Conservation (phyloP, 2,797 vertebrate species). For the Taeniopygia guttata region DNA sequence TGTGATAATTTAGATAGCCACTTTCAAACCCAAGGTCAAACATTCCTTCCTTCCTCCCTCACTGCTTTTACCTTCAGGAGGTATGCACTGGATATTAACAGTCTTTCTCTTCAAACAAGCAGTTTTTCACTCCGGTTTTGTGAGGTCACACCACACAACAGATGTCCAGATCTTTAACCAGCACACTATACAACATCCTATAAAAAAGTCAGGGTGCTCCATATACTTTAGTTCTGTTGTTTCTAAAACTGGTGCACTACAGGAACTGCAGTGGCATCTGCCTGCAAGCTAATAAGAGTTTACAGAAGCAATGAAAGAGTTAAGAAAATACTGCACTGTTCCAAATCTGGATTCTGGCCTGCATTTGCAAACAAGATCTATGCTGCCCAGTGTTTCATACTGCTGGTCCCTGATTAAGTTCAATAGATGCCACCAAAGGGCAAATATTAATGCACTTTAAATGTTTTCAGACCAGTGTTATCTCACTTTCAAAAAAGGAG, state of each 20-base stretch:
- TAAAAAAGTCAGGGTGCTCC: neutral
- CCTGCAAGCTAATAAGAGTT: neutral
- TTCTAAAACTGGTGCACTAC: neutral
- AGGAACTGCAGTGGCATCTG: neutral
- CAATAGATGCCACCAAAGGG: neutral
- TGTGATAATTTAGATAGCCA: neutral
- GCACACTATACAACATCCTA: neutral
- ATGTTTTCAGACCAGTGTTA: neutral
- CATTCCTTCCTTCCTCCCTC: neutral
- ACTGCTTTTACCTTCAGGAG: neutral
- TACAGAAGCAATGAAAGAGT: neutral
- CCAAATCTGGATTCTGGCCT: neutral
- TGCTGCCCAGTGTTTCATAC: neutral
- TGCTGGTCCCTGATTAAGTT: neutral
- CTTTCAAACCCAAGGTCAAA: slow-evolving; percentile 25
- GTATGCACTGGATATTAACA: neutral
- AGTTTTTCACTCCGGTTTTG: neutral
- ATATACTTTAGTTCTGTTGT: neutral
- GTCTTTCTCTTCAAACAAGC: neutral
- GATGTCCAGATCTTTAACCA: neutral
- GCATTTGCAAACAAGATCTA: neutral
- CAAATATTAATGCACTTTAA: neutral
- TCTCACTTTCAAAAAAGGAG: neutral
- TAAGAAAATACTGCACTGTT: neutral
- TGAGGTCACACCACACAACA: neutral